These are phyloP conservation scores for Chlorodrepanis virens DNA, from an alignment of 2,113 vertebrate genomes.

Conservation along the genomic window DNA sequence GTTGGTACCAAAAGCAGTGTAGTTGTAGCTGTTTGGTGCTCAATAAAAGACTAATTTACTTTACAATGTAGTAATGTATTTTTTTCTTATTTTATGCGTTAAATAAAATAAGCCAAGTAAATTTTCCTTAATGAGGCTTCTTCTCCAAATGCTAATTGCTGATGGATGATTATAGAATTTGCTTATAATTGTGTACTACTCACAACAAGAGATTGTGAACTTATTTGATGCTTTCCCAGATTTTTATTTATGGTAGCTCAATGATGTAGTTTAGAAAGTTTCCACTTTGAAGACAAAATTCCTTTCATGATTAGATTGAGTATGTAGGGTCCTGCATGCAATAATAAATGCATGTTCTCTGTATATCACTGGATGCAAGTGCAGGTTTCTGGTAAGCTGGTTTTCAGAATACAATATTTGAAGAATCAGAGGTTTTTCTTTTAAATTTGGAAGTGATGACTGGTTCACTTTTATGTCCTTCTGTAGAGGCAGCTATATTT, in stretches of 20 bases:
- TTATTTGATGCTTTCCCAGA: neutral
- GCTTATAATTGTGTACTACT: neutral
- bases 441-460: neutral
- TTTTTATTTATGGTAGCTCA: neutral
- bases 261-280: neutral
- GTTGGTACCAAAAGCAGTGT: neutral
- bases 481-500: neutral
- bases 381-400: neutral
- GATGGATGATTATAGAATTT: neutral
- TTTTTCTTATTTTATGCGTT: neutral
- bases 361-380: accelerated
- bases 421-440: neutral
- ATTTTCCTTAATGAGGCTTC: neutral
- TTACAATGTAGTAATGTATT: neutral
- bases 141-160: neutral
- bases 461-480: neutral
- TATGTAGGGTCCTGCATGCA: neutral
- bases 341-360: neutral
- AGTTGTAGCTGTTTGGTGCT: neutral
- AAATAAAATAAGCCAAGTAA: neutral
- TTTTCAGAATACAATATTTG: neutral
- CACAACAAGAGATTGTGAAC: neutral
- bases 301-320: neutral
- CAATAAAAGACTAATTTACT: neutral
- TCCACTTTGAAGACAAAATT: neutral